Percentiles rank a stretch among this genome's conserved stretches.
phyloP scores from a whole-genome alignment of 1,140 invertebrate species.

The Scaptomyza montana region DNA sequence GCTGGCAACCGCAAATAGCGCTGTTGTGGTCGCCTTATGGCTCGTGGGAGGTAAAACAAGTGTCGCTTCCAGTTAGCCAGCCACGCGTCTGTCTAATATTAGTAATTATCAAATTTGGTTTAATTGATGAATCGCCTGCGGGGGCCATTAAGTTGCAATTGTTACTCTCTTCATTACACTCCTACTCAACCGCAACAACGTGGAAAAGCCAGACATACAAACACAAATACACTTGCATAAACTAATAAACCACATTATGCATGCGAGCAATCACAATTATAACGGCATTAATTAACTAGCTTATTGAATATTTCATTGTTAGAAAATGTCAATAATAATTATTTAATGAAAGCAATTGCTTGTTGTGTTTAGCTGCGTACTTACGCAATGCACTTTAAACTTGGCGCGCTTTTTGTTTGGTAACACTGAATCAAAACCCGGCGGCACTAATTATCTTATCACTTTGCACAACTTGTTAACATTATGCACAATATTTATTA shows the following conservation, averaged over 20 bases:
- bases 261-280: slow-evolving; percentile 37
- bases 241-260: slow-evolving; percentile 2
- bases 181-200: slow-evolving; percentile 23
- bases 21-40: slow-evolving; percentile 19
- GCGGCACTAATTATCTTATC: slow-evolving; percentile 30
- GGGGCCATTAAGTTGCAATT: slow-evolving; percentile 29
- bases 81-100: slow-evolving; percentile 46
- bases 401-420: slow-evolving; percentile 34
- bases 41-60: slow-evolving; percentile 42
- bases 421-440: slow-evolving; percentile 17
- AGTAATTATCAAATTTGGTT: slow-evolving; percentile 75
- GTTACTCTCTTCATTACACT: background rate
- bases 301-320: slow-evolving; percentile 37
- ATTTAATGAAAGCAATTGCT: slow-evolving; percentile 24
- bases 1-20: slow-evolving; percentile 34
- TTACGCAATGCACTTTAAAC: slow-evolving; percentile 37
- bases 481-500: slow-evolving; percentile 28
- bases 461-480: slow-evolving; percentile 19
- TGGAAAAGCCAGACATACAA: slow-evolving; percentile 38
- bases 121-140: slow-evolving; percentile 61
- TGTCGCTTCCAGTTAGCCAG: slow-evolving; percentile 50
- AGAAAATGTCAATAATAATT: slow-evolving; percentile 8
- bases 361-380: slow-evolving; percentile 20
- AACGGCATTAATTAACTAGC: slow-evolving; percentile 37
- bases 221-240: slow-evolving; percentile 7